Conservation (phyloP, 2,113 vertebrate genomes). For the Chloropsis cyanopogon region DNA sequence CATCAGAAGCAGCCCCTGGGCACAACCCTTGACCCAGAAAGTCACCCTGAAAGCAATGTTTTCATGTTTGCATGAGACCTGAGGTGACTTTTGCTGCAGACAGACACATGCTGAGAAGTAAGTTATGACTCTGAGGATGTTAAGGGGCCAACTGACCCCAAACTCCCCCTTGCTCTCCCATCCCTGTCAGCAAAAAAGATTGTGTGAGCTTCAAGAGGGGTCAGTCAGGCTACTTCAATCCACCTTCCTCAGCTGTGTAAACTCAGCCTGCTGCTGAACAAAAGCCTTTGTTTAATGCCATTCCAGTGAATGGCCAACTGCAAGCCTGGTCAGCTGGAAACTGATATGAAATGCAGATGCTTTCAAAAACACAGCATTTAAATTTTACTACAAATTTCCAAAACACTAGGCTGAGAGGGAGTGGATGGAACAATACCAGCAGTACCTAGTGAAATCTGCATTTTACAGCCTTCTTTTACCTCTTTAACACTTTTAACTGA, state of each 20-base stretch:
- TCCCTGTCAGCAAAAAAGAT: not conserved
- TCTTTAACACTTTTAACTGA: not conserved
- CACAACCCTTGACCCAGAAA: not conserved
- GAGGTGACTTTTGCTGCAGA: not conserved
- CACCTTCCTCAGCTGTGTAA: slow-evolving; percentile 43
- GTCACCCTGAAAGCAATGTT: not conserved
- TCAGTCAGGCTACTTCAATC: slow-evolving; percentile 17
- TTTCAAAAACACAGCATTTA: not conserved
- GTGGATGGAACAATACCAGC: not conserved
- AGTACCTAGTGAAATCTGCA: not conserved
- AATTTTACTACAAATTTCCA: not conserved
- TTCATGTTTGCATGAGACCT: not conserved
- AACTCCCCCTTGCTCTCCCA: not conserved
- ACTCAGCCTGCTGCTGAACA: slow-evolving; percentile 18
- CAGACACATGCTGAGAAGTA: not conserved
- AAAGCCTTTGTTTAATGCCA: slow-evolving; percentile 42
- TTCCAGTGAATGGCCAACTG: not conserved
- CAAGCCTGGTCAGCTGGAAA: slow-evolving; percentile 20
- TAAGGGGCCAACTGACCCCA: not conserved
- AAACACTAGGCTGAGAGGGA: not conserved
- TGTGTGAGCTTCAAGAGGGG: not conserved
- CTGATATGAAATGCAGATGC: slow-evolving; percentile 1
- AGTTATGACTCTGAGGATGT: not conserved
- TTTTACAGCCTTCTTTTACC: not conserved
- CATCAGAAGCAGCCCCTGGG: not conserved